Evolutionary conservation across 2,888 invertebrate genomes (phyloP).

Genomic region (Agrochola litura): DNA sequence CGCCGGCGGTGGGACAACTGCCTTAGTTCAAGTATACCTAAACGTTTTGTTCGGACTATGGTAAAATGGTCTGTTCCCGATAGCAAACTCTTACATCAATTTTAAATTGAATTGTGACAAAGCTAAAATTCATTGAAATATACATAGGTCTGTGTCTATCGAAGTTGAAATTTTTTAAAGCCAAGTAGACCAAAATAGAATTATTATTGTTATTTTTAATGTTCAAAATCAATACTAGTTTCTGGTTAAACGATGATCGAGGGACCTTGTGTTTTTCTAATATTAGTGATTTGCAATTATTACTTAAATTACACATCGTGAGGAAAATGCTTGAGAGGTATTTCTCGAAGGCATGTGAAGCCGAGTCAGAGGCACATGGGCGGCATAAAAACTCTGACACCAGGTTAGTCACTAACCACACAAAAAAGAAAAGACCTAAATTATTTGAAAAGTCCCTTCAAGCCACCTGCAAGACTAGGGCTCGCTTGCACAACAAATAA

Average conservation of each 20-base stretch:
- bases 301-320: neutral
- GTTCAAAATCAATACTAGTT: neutral
- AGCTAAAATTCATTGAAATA: neutral
- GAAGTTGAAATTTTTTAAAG: neutral
- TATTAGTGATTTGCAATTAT: neutral
- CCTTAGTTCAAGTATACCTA: neutral
- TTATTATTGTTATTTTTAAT: neutral
- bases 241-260: neutral
- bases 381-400: too few relatives aligned
- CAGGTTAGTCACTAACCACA: too few relatives aligned
- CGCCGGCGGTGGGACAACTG: too few relatives aligned
- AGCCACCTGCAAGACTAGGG: neutral
- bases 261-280: neutral
- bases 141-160: neutral
- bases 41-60: neutral
- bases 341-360: too few relatives aligned
- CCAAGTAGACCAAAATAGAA: neutral
- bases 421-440: too few relatives aligned
- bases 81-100: neutral
- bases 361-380: too few relatives aligned
- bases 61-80: neutral
- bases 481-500: neutral
- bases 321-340: too few relatives aligned
- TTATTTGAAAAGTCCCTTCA: neutral
- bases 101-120: neutral